These are phyloP conservation scores for Drosophila fulvimacula DNA, from an alignment of 2,888 invertebrate species.

Conservation along the genomic window DNA sequence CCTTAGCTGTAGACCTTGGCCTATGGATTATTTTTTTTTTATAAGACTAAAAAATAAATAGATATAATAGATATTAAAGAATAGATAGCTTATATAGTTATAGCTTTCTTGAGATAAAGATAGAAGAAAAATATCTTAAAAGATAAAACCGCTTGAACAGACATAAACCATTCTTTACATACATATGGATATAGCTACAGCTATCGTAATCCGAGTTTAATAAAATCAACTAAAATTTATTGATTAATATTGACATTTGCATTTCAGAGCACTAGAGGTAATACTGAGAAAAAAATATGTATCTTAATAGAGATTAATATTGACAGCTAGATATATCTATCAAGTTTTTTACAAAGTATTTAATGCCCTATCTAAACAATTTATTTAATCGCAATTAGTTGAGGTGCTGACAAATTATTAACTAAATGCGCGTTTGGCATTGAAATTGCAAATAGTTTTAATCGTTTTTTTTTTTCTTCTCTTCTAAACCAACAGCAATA, in stretches of 20 bases:
- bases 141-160: no score
- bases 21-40: no score
- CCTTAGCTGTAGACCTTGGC: no score
- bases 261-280: not conserved
- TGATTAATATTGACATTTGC: constrained; percentile 3
- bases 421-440: constrained; percentile 42
- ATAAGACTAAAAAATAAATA: no score
- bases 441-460: constrained; percentile 31
- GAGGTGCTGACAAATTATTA: constrained; percentile 39
- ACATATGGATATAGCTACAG: no score
- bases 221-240: not conserved
- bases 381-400: constrained; percentile 39
- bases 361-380: not conserved
- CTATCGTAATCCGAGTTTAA: no score
- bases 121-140: not conserved
- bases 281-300: not conserved
- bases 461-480: constrained; percentile 19
- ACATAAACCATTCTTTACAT: no score
- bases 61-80: no score
- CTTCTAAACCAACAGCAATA: not conserved
- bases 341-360: not conserved
- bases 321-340: constrained; percentile 3
- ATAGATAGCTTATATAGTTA: no score
- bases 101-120: no score
- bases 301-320: constrained; percentile 1